Base-by-base conservation (phyloP, 2,113 vertebrate species). In the Parus major region DNA sequence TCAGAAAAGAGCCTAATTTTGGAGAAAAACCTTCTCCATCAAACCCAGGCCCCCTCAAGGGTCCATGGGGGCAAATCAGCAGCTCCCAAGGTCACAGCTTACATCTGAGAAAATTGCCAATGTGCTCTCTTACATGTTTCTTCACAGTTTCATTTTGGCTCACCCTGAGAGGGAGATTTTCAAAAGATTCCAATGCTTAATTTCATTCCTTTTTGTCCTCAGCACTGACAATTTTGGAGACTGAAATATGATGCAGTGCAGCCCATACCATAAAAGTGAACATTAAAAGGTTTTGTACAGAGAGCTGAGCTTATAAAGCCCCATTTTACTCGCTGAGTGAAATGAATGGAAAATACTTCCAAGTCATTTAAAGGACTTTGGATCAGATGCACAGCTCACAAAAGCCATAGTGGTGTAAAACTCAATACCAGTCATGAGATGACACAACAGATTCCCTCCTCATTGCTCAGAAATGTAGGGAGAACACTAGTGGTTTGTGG, bases 181-280 rank as follows among this genome's bases (percentile, higher is more conserved):
- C 70, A 75, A 56, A 91, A 76, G 44, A 92, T 50, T 87, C 57
- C 56, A 80, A 8, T 95, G 88, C 87, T 94, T 95, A 82, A 91
- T 90, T 93, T 95, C 56, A 77, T 83, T 77, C 47, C 36, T 90
- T 95, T 94, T 90, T 71, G 86, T 82, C 60, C 85, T 60, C 31
- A 77, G 63, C n/a, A 13, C 39, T 88, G 78, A 73, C 56, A 87
- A 29, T 92, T 94, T 61, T 77, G 87, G 75, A 46, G 63, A 63
- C 84, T 95, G 82, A 91, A 93, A 91, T 87, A 91, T 15, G 63
- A 80, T 19, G 55, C 75, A 52, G 64, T 33, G 35, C 72, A 83
- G 71, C 90, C 90, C 71, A 56, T 82, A 33, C 63, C 60, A 83
- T 96, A 92, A 96, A 90, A 19, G 72, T 41, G 63, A 82, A 73